A percentile compares a stretch with the other conserved stretches of the same genome.
Evolutionary conservation across 1,140 invertebrate species (phyloP).

Genomic region (Acromyrmex echinatior): DNA sequence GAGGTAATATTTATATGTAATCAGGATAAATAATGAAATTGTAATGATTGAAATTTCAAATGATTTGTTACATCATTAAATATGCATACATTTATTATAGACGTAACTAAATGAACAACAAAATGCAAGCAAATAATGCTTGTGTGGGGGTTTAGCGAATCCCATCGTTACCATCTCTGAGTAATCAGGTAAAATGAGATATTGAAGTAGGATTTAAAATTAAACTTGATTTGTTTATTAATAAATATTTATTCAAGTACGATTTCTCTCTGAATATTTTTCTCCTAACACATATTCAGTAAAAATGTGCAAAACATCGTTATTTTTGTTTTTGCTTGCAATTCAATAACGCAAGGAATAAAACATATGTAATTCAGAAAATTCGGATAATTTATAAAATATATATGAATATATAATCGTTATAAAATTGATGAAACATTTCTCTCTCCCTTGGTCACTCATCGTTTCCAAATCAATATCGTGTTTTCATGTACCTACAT

Average conservation of each 20-base stretch:
- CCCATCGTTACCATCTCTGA: conserved; percentile 12
- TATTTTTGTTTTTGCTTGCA: conserved; percentile 9
- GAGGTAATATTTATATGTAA: conserved; percentile 14
- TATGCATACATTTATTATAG: conserved; percentile 52
- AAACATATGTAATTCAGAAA: neutral
- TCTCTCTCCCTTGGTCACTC: neutral
- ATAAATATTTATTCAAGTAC: conserved; percentile 40
- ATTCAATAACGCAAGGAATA: conserved; percentile 15
- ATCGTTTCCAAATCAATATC: neutral
- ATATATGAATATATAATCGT: conserved; percentile 8
- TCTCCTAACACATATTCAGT: neutral
- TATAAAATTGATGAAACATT: neutral
- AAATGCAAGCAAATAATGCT: conserved; percentile 47
- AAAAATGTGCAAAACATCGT: conserved; percentile 18
- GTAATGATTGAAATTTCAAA: conserved; percentile 52
- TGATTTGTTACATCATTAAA: conserved; percentile 53
- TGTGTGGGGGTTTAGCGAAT: conserved; percentile 28
- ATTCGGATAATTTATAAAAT: neutral
- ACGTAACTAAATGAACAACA: conserved; percentile 48
- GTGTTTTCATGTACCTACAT: neutral
- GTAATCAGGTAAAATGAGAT: conserved; percentile 53
- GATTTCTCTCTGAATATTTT: conserved; percentile 32
- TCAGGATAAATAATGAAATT: conserved; percentile 47
- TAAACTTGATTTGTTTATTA: conserved; percentile 51
- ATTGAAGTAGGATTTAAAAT: conserved; percentile 52